Percentiles rank a stretch among this genome's conserved stretches.
These are phyloP conservation scores for Carabus problematicus DNA, from an alignment of 2,888 invertebrate species.

Conservation along the genomic window DNA sequence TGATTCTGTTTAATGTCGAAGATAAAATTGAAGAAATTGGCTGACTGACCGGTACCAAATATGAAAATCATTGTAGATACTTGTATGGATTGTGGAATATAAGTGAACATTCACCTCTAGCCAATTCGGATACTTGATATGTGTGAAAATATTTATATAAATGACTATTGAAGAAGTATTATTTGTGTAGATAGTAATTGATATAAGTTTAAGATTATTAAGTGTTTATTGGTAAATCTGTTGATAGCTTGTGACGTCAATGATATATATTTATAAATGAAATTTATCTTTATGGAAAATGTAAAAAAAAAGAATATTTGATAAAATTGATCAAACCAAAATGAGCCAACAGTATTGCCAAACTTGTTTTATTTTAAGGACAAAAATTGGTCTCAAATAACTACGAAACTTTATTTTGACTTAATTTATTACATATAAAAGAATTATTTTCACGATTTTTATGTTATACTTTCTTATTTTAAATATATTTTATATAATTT, in stretches of 20 bases:
- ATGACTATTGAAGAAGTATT: slow-evolving; percentile 43
- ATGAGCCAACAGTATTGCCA: slow-evolving; percentile 39
- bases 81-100: slow-evolving; percentile 46
- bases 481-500: slow-evolving; percentile 57
- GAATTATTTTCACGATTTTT: slow-evolving; percentile 51
- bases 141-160: slow-evolving; percentile 41
- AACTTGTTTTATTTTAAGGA: slow-evolving; percentile 25
- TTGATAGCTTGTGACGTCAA: slow-evolving; percentile 31
- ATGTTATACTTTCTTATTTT: slow-evolving; percentile 52
- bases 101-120: slow-evolving; percentile 45
- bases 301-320: slow-evolving; percentile 24
- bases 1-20: background rate
- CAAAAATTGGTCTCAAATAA: slow-evolving; percentile 56
- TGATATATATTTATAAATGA: slow-evolving; percentile 36
- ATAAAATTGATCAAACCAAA: slow-evolving; percentile 30
- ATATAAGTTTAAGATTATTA: slow-evolving; percentile 4
- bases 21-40: slow-evolving; percentile 4
- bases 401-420: slow-evolving; percentile 54
- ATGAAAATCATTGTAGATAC: slow-evolving; percentile 32
- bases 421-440: slow-evolving; percentile 53
- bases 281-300: slow-evolving; percentile 22
- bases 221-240: slow-evolving; percentile 29
- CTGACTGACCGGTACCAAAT: slow-evolving; percentile 36
- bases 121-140: slow-evolving; percentile 5
- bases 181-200: slow-evolving; percentile 33